Conservation (phyloP, 2,888 invertebrate genomes). For the Phymatocera aterrima region DNA sequence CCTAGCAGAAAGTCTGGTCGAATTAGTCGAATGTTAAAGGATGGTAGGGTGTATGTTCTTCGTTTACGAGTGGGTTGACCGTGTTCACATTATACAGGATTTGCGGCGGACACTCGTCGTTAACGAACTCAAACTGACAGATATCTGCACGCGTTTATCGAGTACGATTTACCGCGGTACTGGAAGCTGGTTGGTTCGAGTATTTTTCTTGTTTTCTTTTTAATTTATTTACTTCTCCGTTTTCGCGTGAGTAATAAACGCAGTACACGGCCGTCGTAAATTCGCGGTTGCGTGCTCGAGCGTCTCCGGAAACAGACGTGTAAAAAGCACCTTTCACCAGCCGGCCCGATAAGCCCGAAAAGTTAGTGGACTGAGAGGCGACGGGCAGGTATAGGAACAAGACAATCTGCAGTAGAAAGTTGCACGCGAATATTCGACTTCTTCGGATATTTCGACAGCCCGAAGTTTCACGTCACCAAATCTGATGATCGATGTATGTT, state of each 20-base stretch:
- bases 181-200: not conserved
- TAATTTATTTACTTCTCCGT: not conserved
- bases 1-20: constrained; percentile 45
- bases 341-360: constrained; percentile 3
- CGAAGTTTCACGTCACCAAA: too few species aligned
- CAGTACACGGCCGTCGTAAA: not conserved
- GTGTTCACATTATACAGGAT: constrained; percentile 36
- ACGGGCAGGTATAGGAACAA: not conserved
- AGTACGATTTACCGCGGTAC: not conserved
- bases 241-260: constrained; percentile 1
- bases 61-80: not conserved
- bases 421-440: not conserved
- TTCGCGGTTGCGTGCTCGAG: constrained; percentile 17
- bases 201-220: not conserved
- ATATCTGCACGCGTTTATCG: constrained; percentile 38
- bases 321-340: constrained; percentile 38
- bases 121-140: constrained; percentile 42
- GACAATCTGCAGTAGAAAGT: constrained; percentile 28
- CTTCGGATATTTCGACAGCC: not conserved
- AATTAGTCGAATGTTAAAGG: constrained; percentile 51
- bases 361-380: not conserved
- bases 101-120: constrained; percentile 34
- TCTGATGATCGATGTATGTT: too few species aligned
- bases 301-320: constrained; percentile 26
- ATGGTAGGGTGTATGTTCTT: not conserved